Evolutionary conservation across 2,113 vertebrate species (phyloP).

Genomic region (Muscicapa adusta): DNA sequence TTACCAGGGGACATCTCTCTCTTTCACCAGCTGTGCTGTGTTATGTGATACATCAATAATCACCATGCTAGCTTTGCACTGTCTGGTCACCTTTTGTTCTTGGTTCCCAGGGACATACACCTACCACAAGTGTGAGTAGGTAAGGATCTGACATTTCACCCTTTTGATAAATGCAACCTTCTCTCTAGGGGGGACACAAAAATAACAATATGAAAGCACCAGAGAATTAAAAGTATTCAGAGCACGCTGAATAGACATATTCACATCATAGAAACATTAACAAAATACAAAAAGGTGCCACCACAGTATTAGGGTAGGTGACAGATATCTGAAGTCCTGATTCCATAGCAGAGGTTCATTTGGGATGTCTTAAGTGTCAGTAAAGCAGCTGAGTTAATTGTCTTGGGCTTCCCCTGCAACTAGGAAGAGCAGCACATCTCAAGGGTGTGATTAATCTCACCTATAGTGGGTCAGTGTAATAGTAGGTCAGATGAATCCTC

Average conservation of each 20-base stretch:
- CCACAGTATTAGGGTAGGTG: not conserved
- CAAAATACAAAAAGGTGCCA: not conserved
- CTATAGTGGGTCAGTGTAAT: not conserved
- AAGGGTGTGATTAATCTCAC: not conserved
- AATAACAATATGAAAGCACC: not conserved
- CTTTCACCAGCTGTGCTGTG: not conserved
- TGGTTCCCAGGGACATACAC: not conserved
- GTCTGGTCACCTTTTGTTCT: not conserved
- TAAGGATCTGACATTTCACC: not conserved
- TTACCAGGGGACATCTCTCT: not conserved
- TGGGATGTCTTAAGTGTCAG: not conserved
- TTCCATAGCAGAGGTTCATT: not conserved
- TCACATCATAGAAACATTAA: not conserved
- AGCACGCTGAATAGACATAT: not conserved
- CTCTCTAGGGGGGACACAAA: not conserved
- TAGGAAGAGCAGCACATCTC: not conserved
- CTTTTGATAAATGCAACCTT: not conserved
- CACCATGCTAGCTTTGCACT: not conserved
- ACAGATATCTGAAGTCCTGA: not conserved
- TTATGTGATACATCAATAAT: not conserved
- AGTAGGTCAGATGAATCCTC: slow-evolving; percentile 17
- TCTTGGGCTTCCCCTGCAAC: not conserved
- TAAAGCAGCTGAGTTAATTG: not conserved
- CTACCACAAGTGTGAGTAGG: not conserved
- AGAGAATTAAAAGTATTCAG: not conserved